Base-by-base conservation (phyloP, 2,888 invertebrate species). In the Athalia cordata region DNA sequence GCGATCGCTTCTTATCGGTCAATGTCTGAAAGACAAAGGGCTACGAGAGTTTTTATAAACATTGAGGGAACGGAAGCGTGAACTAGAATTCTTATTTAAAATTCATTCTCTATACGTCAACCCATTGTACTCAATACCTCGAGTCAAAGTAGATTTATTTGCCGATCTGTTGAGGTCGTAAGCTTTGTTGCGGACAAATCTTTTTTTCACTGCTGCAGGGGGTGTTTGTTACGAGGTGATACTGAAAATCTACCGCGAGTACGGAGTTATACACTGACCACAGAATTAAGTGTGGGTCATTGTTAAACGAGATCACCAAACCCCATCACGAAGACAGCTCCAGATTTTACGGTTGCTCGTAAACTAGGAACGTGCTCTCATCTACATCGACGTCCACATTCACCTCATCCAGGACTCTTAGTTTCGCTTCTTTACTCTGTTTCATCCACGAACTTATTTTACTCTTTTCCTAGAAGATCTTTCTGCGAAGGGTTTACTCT, bases 261-360 rank as follows among this genome's bases (percentile, higher is more conserved):
- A 62, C 50, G 59, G 13, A 50, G 49, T 52, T 75, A 62, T 15
- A 43, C 47, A 64, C 62, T 64, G 64, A 75, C 75, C 75, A 62
- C 61, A 49, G 62, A 72, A 75, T 75, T 64, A 64, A 75, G 75
- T 64, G 15, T 62, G 75, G 62, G 52, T 64, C 75, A 75, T 52
- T 50, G 61, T 62, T 75, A 52, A 64, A 64, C 62, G 72, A 72
- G 62, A 75, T 75, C 75, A 75, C 62, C 49, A 62, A 75, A 75
- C 62, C 75, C 75, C 64, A 75, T 75, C 62, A 75, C 75, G 75
- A 75, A 75, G 59, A 75, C 61, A 62, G 59, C 62, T 75, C 75
- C 62, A 75, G 75, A 75, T 75, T 75, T 64, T 75, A 75, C 75
- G 75, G 61, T 13, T 6, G 49, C 75, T 75, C 75, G 75, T 75